These are phyloP conservation scores for Pseudomyrmex pallidus DNA, from an alignment of 1,140 invertebrate species.

Conservation along the genomic window DNA sequence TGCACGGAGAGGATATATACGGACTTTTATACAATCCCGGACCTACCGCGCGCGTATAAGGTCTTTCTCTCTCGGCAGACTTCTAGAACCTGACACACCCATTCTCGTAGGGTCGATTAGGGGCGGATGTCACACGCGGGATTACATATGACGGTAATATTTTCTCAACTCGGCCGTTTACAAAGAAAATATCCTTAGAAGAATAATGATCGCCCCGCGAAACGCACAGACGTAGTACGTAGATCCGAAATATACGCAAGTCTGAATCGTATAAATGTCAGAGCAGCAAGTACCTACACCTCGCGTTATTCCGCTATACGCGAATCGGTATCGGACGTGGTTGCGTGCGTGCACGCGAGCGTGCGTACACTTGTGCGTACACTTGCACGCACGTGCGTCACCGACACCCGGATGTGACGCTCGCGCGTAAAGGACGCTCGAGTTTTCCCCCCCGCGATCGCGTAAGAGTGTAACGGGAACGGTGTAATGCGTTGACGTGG, in stretches of 20 bases:
- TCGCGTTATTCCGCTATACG: slow-evolving; percentile 25
- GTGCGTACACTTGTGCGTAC: not conserved
- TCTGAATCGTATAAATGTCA: no score
- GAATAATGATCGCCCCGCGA: slow-evolving; percentile 22
- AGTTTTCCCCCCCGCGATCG: slow-evolving; percentile 43
- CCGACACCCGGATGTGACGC: slow-evolving; percentile 44
- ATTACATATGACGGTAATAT: slow-evolving; percentile 16
- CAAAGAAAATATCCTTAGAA: not conserved
- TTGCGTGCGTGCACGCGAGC: slow-evolving; percentile 26
- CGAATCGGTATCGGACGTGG: slow-evolving; percentile 6
- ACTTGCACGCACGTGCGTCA: not conserved
- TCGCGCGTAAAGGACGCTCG: slow-evolving; percentile 45
- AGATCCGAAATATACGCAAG: not conserved
- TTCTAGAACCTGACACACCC: slow-evolving; percentile 17
- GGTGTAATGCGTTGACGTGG: slow-evolving; percentile 52
- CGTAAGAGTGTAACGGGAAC: slow-evolving; percentile 49
- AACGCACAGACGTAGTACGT: not conserved
- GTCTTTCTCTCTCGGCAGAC: not conserved
- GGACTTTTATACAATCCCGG: slow-evolving; percentile 8
- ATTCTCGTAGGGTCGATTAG: slow-evolving; percentile 20
- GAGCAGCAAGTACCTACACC: not conserved
- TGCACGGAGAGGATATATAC: not conserved
- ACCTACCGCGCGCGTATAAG: slow-evolving; percentile 6
- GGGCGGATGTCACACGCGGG: slow-evolving; percentile 12
- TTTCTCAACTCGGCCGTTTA: not conserved